phyloP scores from a whole-genome alignment of 2,113 vertebrate genomes.

The Podarcis muralis region DNA sequence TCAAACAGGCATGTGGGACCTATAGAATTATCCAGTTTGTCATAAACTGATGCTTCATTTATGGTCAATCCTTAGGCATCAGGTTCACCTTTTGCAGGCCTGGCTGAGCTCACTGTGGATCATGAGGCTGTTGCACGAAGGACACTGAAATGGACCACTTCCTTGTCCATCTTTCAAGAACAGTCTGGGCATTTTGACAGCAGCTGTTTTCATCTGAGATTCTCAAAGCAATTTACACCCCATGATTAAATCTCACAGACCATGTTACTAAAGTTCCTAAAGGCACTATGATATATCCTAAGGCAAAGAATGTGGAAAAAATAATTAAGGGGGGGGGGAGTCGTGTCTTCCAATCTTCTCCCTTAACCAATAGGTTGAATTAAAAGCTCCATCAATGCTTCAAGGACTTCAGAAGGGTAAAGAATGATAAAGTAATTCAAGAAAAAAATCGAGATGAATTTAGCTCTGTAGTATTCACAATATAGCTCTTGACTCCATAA shows the following conservation, averaged over 20 bases:
- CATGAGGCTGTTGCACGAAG: background rate
- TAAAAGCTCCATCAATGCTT: background rate
- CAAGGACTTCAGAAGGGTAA: background rate
- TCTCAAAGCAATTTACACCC: background rate
- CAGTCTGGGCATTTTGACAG: background rate
- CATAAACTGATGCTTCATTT: background rate
- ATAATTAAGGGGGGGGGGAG: background rate
- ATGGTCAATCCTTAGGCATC: background rate
- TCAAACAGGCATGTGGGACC: constrained; percentile 11
- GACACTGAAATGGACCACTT: background rate
- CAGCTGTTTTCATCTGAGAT: background rate
- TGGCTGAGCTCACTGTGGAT: background rate
- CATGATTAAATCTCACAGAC: background rate
- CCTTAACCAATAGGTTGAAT: background rate
- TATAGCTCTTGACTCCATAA: background rate
- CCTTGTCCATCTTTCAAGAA: background rate
- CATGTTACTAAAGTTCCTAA: background rate
- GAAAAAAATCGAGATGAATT: background rate
- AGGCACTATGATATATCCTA: background rate
- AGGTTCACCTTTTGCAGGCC: background rate
- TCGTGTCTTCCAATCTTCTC: background rate
- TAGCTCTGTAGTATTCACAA: background rate
- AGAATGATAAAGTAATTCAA: background rate
- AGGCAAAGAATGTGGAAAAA: background rate
- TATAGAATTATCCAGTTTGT: background rate